Base-by-base conservation (phyloP, 1,140 invertebrate species). In the Brevipalpus yothersi region DNA sequence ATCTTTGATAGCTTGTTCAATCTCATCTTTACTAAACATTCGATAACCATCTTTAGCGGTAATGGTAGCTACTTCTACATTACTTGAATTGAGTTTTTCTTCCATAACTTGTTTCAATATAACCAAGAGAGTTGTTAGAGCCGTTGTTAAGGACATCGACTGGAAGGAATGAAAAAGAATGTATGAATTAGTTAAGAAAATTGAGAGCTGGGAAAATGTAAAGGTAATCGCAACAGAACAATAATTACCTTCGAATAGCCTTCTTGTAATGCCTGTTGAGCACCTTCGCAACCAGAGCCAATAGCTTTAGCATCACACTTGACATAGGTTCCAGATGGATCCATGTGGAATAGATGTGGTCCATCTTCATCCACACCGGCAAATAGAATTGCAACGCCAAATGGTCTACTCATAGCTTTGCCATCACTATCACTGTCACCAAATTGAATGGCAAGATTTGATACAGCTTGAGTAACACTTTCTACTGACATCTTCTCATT, bases 21-120 rank as follows among this genome's bases (percentile, higher is more conserved):
- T 78, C 71, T 94, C 86, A 65, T 86, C 82, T 71, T 90, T 86
- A 15, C 79, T 75, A 67, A 84, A 88, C 84, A 94, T 90, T 63
- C 90, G 82, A 75, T 91, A 96, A 63, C 83, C 73, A 64, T 79
- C 76, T 11, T 80, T 78, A 1, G 82, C 81, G 3, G 87, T 94
- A 73, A 96, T 86, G 17, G 85, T 89, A 67, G 91, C 88, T 42
- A 75, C 84, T 76, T 99, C 95, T 54, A 99, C 91, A 75, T 99
- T 99, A 42, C 83, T 89, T 40, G 89, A 86, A 64, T 86, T 96
- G 0, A 99, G 72, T 73, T 97, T 98, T 72, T 99, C 95, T 71
- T 99, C 95, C 95, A 99, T 99, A 0, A 99, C 93, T 76, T 98
- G 93, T 69, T 99, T 99, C 2, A 99, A 72, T 68, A 97, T 98